Base-by-base conservation (phyloP, 2,797 vertebrate genomes). In the Emydoidea blandingii region DNA sequence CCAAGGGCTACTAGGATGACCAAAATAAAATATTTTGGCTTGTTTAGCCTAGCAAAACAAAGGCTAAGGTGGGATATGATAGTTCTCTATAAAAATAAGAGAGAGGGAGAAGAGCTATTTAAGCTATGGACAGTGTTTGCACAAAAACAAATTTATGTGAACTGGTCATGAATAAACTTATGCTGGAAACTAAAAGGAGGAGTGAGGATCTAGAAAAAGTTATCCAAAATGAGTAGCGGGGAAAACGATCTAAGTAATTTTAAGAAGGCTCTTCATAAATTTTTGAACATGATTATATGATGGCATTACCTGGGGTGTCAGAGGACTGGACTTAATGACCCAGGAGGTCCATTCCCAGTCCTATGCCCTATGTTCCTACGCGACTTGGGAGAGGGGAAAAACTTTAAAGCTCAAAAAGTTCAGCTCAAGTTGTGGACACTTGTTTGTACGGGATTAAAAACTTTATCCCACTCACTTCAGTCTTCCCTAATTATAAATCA, bases 191-290 rank as follows among this genome's bases (percentile, higher is more conserved):
- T 68, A 37, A 68, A 68, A 65, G 15, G 15, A 65, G 34, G 62
- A n/a, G 1, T n/a, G 62, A 65, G 34, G 16, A 16, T n/a, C 34
- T 65, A 18, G 23, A 79, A 79, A 25, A 25, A 50, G 29, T 34
- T 29, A 11, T 79, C 19, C 47, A 31, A 50, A 34, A 44, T 12
- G 18, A 50, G 0, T 1, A 74, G 72, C 52, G 56, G 1, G 57
- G 1, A 0, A 89, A 79, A 84, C 41, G 21, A 47, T 27, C 1
- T 25, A 53, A 85, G 62, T 25, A 0, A 0, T 34, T 72, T 4
- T 37, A 52, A 78, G 50, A 1, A 3, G 44, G 7, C 56, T 59
- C 72, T 79, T 14, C 0, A 1, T 81, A 53, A 68, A 2, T 82
- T 80, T 62, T 80, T 8, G 31, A 87, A 86, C 0, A 0, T 65